Base-by-base conservation (phyloP, 2,113 vertebrate species). In the Peromyscus californicus region DNA sequence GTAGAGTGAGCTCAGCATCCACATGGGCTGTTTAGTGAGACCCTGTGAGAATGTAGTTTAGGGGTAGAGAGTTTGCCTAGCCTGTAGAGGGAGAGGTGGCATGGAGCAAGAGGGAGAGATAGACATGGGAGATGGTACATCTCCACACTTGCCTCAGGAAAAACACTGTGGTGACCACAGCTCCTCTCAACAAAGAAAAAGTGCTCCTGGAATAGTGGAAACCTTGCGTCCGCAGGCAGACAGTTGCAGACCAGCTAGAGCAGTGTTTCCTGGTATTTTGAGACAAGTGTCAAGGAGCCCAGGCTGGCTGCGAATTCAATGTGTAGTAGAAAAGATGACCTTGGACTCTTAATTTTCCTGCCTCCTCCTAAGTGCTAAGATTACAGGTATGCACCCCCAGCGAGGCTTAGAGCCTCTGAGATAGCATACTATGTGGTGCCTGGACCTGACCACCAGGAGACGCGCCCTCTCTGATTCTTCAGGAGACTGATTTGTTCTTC, bases 401-500 rank as follows among this genome's bases (percentile, higher is more conserved):
- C 83, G 36, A 75, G 85, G 33, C 89, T 82, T 36, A 0, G n/a
- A 82, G 33, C 31, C 22, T 72, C 5, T 19, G 2, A 3, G 33
- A 61, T 42, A 51, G 5, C 42, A 15, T 7, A 5, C 74, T 63
- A n/a, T 76, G 70, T 84, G 26, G 48, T 51, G 15, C 79, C 76
- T 83, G 24, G 16, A 54, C 45, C 45, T 94, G 21, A 51, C 39
- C 78, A 2, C 31, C 29, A 31, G 42, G 72, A 82, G 33, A 42
- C 51, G 84, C 51, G 39, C 84, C 57, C 24, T 69, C 76, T 94
- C 31, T 45, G 72, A 85, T 51, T 95, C 76, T 45, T 92, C 69
- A 61, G 51, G 67, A 90, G 69, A 87, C 24, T 76, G 39, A 45
- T 76, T 45, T 22, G 24, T 42, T 75, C 0, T 72, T 75, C 45